These are phyloP conservation scores for Stenodera caucasica DNA, from an alignment of 2,888 invertebrate species.

Conservation along the genomic window DNA sequence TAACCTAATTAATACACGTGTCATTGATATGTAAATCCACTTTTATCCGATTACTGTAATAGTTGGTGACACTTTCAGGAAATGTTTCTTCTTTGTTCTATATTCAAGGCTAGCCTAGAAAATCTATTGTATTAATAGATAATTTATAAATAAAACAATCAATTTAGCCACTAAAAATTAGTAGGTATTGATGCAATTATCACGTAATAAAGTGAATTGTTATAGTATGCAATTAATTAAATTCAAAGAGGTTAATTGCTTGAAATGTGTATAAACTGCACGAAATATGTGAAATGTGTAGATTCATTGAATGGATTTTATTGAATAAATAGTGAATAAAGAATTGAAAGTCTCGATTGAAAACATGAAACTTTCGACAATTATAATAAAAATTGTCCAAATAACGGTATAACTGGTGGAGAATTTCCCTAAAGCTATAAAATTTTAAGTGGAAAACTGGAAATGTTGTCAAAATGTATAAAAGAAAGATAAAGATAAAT, in stretches of 20 bases:
- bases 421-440: too few relatives aligned
- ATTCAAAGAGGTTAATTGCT: not conserved
- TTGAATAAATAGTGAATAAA: too few relatives aligned
- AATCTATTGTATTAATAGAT: not conserved
- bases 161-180: not conserved
- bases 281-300: too few relatives aligned
- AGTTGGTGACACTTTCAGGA: not conserved
- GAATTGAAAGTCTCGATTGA: too few relatives aligned
- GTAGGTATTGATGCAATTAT: not conserved
- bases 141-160: not conserved
- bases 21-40: not conserved
- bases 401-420: too few relatives aligned
- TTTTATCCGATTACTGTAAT: not conserved
- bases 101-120: not conserved
- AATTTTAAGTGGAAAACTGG: too few relatives aligned
- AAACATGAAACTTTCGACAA: too few relatives aligned
- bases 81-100: not conserved
- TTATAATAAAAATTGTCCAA: too few relatives aligned
- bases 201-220: not conserved
- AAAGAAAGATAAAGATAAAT: too few relatives aligned
- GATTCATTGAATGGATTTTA: too few relatives aligned
- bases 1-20: not conserved
- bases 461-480: too few relatives aligned
- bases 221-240: not conserved
- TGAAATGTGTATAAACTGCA: too few relatives aligned